phyloP scores from a whole-genome alignment of 2,113 vertebrate genomes.

The Dipodomys stephensi region DNA sequence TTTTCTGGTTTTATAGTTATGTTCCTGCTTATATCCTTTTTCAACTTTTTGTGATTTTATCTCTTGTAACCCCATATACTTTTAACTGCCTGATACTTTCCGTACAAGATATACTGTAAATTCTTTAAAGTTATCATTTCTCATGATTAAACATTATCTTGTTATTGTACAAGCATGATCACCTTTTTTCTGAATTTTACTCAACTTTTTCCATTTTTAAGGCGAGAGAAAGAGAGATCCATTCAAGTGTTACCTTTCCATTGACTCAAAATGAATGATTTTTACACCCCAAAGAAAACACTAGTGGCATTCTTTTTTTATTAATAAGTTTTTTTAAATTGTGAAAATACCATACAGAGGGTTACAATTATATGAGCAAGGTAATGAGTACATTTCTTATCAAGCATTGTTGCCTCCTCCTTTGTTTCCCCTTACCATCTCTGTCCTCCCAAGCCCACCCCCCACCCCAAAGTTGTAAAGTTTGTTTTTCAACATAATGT shows the following conservation, averaged over 20 bases:
- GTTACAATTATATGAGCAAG: no score
- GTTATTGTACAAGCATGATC: neutral
- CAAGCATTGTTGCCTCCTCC: no score
- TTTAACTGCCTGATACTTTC: neutral
- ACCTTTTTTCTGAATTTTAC: neutral
- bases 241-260: neutral
- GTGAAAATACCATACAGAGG: no score
- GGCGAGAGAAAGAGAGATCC: neutral
- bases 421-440: no score
- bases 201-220: neutral
- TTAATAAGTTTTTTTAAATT: no score
- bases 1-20: neutral
- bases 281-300: neutral
- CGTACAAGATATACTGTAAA: neutral
- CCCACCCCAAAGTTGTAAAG: no score
- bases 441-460: no score
- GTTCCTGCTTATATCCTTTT: neutral
- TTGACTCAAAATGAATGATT: neutral
- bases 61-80: neutral
- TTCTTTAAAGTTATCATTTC: neutral
- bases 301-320: neutral
- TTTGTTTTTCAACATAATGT: no score
- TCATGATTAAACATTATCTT: neutral
- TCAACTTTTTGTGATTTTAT: neutral
- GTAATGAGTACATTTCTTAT: no score